A percentile compares a stretch with the other conserved stretches of the same genome.
phyloP scores from a whole-genome alignment of 1,140 invertebrate genomes.

The Drosophila jambulina region DNA sequence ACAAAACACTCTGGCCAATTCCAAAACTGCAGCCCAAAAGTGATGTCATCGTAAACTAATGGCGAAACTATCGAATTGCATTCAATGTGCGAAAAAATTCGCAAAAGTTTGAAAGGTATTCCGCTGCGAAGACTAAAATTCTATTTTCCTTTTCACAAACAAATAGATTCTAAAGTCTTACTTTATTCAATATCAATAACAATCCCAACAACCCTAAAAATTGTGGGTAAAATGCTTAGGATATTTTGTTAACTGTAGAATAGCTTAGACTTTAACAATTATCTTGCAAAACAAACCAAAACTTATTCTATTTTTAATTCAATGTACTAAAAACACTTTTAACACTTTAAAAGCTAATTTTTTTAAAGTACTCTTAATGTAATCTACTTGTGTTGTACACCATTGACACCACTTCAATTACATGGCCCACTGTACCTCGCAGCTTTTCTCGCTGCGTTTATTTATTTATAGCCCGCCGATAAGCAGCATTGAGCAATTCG shows the following conservation, averaged over 20 bases:
- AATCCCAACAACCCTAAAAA: neutral
- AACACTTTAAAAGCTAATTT: neutral
- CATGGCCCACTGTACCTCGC: conserved; percentile 19
- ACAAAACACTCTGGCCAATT: conserved; percentile 45
- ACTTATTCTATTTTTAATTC: neutral
- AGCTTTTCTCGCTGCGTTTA: conserved; percentile 34
- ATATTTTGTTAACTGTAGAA: neutral
- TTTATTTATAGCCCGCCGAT: conserved; percentile 47
- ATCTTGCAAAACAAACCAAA: neutral
- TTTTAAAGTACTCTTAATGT: neutral
- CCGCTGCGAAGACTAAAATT: neutral
- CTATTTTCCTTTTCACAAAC: neutral
- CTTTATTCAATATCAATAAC: neutral
- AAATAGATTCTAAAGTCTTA: neutral
- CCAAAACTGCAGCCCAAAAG: conserved; percentile 30
- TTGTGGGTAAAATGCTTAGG: neutral
- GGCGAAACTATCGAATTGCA: conserved; percentile 35
- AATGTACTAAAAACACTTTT: neutral
- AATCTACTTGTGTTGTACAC: conserved; percentile 10
- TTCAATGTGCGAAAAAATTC: conserved; percentile 19
- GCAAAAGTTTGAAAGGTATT: neutral
- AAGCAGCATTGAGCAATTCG: conserved; percentile 37
- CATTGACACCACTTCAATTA: conserved; percentile 12
- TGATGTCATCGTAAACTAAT: conserved; percentile 41
- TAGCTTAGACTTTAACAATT: neutral